Percentiles rank a stretch among this genome's conserved stretches.
These are phyloP conservation scores for Jordanella pulchra DNA, from an alignment of 2,797 vertebrate genomes.

Conservation along the genomic window DNA sequence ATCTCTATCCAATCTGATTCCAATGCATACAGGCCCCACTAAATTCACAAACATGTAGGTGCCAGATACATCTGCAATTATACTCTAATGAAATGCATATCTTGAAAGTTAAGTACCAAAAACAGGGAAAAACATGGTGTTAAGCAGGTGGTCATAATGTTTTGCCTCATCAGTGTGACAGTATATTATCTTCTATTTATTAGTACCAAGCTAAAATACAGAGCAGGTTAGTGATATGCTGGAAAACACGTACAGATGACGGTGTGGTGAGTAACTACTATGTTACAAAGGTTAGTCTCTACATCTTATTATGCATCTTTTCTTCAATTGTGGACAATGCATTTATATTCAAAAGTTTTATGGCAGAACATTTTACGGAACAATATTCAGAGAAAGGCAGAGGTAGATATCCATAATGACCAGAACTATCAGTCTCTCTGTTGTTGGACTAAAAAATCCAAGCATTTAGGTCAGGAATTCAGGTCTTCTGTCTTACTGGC, in stretches of 20 bases:
- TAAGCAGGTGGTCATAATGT: neutral
- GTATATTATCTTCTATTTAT: neutral
- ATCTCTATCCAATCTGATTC: neutral
- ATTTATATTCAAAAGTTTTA: neutral
- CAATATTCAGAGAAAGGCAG: neutral
- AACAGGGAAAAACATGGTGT: neutral
- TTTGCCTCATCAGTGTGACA: neutral
- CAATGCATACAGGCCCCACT: neutral
- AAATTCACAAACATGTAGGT: neutral
- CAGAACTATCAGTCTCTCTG: neutral
- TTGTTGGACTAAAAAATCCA: neutral
- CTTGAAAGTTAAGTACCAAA: neutral
- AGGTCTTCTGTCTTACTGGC: neutral
- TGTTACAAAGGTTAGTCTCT: neutral
- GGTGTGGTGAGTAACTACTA: neutral
- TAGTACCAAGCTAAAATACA: neutral
- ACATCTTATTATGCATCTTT: neutral
- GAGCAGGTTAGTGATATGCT: neutral
- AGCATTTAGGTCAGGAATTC: neutral
- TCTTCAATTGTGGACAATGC: neutral
- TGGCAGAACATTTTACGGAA: neutral
- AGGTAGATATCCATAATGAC: constrained; percentile 2
- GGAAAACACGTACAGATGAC: neutral
- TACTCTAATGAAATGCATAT: neutral
- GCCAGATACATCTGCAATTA: neutral